A percentile compares a stretch with the other conserved stretches of the same genome.
Evolutionary conservation across 2,113 vertebrate species (phyloP).

Genomic region (Aramus guarauna): DNA sequence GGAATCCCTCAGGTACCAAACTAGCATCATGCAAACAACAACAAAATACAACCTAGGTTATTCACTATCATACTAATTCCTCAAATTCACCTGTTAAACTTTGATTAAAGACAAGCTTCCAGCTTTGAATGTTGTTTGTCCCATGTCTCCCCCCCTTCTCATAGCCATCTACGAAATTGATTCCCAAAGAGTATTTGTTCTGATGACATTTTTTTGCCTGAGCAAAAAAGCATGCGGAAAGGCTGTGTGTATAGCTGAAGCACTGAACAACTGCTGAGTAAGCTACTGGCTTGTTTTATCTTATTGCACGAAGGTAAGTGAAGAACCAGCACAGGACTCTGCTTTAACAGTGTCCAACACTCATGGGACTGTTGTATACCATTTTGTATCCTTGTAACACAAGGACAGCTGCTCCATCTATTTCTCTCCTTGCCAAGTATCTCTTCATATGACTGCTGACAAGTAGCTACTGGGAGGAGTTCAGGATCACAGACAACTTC

Average conservation of each 20-base stretch:
- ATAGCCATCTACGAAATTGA: not conserved
- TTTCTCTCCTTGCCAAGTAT: not conserved
- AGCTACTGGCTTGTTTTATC: not conserved
- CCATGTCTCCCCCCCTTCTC: not conserved
- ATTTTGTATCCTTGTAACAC: not conserved
- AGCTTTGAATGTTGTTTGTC: not conserved
- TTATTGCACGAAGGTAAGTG: not conserved
- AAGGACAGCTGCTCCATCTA: not conserved
- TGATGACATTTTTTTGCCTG: not conserved
- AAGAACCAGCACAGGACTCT: not conserved
- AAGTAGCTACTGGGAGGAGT: not conserved
- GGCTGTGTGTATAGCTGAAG: not conserved
- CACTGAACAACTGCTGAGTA: not conserved
- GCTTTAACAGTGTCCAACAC: not conserved
- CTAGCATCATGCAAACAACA: not conserved
- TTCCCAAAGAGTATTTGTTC: not conserved
- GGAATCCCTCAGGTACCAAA: not conserved
- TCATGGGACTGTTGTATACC: not conserved
- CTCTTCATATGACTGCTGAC: not conserved
- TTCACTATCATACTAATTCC: not conserved
- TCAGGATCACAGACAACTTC: not conserved
- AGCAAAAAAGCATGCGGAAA: not conserved
- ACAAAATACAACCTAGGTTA: not conserved
- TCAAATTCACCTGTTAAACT: not conserved
- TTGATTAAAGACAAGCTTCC: not conserved